A percentile compares a stretch with the other conserved stretches of the same genome.
Evolutionary conservation across 2,797 vertebrate species (phyloP).

Genomic region (Mus caroli): DNA sequence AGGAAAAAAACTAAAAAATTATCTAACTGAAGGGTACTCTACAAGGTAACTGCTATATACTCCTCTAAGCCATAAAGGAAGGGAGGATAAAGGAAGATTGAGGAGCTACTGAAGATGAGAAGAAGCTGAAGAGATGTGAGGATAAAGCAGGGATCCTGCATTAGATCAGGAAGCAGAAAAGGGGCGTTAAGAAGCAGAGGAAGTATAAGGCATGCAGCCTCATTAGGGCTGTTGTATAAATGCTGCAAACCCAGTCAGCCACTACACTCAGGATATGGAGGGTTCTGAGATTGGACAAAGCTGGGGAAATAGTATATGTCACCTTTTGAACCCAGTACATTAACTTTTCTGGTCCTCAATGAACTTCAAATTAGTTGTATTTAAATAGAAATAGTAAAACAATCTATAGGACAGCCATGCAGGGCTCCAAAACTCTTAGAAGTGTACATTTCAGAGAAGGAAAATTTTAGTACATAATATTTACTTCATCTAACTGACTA

Average conservation of each 20-base stretch:
- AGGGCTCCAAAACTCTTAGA: neutral
- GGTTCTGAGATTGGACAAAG: neutral
- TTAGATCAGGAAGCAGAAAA: neutral
- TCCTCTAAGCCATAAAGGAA: neutral
- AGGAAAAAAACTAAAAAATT: neutral
- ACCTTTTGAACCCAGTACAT: no score
- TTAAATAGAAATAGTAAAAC: neutral
- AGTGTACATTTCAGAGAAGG: neutral
- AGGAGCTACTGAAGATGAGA: neutral
- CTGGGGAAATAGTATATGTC: neutral
- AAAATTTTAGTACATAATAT: neutral
- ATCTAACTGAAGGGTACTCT: neutral
- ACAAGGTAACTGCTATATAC: neutral
- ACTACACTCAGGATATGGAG: neutral
- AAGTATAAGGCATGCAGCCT: neutral
- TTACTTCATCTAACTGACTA: neutral
- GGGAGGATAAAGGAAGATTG: neutral
- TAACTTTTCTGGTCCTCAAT: neutral
- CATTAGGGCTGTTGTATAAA: neutral
- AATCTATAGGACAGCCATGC: neutral
- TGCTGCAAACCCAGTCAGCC: neutral
- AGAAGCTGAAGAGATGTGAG: neutral
- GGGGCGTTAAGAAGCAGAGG: neutral
- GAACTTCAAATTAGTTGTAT: neutral
- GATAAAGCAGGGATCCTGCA: neutral